A percentile compares a stretch with the other conserved stretches of the same genome.
These are phyloP conservation scores for Yponomeuta cagnagella DNA, from an alignment of 2,888 invertebrate genomes.

Conservation along the genomic window DNA sequence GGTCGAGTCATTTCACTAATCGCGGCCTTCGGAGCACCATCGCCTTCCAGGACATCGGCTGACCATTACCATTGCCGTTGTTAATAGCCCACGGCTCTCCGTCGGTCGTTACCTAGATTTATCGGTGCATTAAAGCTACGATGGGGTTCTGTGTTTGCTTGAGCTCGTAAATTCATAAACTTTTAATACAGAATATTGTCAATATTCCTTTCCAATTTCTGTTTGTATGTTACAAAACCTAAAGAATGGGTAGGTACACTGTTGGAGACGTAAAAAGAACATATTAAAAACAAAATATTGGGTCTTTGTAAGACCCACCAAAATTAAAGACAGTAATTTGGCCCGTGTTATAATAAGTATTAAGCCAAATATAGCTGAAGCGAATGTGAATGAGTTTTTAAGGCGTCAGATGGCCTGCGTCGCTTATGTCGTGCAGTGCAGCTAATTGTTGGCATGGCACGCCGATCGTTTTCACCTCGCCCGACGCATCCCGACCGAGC, in stretches of 20 bases:
- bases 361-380: background rate
- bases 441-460: background rate
- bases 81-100: conserved; percentile 66
- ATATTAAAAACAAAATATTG: no score
- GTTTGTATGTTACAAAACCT: no score
- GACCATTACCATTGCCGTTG: conserved; percentile 63
- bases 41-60: conserved; percentile 41
- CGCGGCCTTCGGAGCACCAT: conserved; percentile 54
- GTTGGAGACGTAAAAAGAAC: no score
- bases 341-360: background rate
- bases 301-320: no score
- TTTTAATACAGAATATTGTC: background rate
- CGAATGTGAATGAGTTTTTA: conserved; percentile 10
- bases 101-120: conserved; percentile 61
- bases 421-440: background rate
- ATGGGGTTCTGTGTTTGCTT: background rate
- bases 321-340: background rate
- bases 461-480: conserved; percentile 4
- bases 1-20: conserved; percentile 62
- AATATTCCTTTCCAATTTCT: no score
- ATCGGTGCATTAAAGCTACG: conserved; percentile 10
- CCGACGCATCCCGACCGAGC: background rate
- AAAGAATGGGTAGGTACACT: no score
- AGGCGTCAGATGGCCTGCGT: background rate
- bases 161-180: background rate